phyloP scores from a whole-genome alignment of 2,888 invertebrate genomes.

The Macrophya alboannulata region DNA sequence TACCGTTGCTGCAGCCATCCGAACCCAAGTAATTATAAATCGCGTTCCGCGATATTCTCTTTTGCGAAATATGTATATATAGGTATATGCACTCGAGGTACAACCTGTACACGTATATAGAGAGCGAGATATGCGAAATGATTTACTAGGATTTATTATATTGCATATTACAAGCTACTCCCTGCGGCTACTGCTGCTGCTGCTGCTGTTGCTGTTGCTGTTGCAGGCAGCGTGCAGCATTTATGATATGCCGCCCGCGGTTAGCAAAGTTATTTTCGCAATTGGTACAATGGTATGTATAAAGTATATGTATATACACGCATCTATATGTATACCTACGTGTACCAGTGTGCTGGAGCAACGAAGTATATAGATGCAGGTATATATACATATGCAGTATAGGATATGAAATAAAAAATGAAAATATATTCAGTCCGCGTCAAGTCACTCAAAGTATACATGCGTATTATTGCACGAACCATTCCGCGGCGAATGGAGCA shows the following conservation, averaged over 20 bases:
- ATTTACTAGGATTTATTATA: slow-evolving; percentile 3
- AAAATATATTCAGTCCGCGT: not conserved
- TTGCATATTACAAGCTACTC: slow-evolving; percentile 12
- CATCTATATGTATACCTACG: not conserved
- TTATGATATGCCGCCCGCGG: slow-evolving; percentile 21
- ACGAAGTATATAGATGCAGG: not conserved
- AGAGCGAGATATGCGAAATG: not conserved
- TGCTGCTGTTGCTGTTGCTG: not conserved
- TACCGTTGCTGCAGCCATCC: not conserved
- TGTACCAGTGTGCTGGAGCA: not conserved
- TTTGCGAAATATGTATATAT: not conserved
- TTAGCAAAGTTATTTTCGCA: slow-evolving; percentile 11
- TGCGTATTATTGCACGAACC: not conserved
- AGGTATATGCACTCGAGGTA: not conserved
- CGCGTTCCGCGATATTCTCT: not conserved
- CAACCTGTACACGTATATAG: not conserved
- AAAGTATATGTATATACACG: too few relatives aligned
- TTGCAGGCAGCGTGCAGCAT: not conserved
- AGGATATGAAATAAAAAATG: not conserved
- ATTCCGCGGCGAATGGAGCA: not conserved
- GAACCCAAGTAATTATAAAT: not conserved
- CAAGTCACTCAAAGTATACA: slow-evolving; percentile 2
- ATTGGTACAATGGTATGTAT: not conserved
- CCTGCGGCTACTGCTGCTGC: not conserved
- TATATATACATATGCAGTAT: not conserved